A percentile compares a stretch with the other conserved stretches of the same genome.
phyloP scores from a whole-genome alignment of 2,888 invertebrate genomes.

The Lasioglossum morio region DNA sequence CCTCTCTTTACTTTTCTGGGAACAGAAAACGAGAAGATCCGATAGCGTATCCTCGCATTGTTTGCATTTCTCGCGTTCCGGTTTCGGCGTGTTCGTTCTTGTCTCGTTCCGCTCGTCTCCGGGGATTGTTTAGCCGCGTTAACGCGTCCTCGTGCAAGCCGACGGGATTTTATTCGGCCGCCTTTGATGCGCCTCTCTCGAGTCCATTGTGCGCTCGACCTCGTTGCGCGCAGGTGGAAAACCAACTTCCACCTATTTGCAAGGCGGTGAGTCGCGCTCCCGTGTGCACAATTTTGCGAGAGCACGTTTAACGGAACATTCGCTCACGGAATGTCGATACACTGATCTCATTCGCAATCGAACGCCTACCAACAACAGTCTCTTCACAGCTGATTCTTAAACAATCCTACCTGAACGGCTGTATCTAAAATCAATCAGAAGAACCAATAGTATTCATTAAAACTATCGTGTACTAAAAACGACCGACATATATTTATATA shows the following conservation, averaged over 20 bases:
- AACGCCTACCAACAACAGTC: not conserved
- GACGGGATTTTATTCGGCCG: slow-evolving; percentile 29
- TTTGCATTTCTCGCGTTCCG: slow-evolving; percentile 33
- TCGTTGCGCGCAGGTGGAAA: slow-evolving; percentile 70
- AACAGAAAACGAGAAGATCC: not conserved
- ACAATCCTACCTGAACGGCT: not conserved
- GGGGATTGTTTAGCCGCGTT: slow-evolving; percentile 27
- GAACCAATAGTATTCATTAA: not conserved
- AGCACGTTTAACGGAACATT: slow-evolving; percentile 5
- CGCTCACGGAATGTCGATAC: slow-evolving; percentile 3
- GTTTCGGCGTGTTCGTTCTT: slow-evolving; percentile 17
- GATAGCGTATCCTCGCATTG: slow-evolving; percentile 6
- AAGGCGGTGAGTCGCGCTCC: not conserved
- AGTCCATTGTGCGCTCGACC: slow-evolving; percentile 57
- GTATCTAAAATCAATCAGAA: not conserved
- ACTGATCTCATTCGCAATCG: not conserved
- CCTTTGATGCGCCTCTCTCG: slow-evolving; percentile 22
- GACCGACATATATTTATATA: not conserved
- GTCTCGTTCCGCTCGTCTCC: slow-evolving; percentile 31
- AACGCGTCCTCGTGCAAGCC: not conserved
- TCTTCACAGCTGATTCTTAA: not conserved
- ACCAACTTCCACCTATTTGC: slow-evolving; percentile 26
- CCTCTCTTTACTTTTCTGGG: not conserved
- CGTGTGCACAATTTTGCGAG: not conserved
- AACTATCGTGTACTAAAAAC: not conserved